Conservation (phyloP, 2,797 vertebrate genomes). For the Sebastes reedi region DNA sequence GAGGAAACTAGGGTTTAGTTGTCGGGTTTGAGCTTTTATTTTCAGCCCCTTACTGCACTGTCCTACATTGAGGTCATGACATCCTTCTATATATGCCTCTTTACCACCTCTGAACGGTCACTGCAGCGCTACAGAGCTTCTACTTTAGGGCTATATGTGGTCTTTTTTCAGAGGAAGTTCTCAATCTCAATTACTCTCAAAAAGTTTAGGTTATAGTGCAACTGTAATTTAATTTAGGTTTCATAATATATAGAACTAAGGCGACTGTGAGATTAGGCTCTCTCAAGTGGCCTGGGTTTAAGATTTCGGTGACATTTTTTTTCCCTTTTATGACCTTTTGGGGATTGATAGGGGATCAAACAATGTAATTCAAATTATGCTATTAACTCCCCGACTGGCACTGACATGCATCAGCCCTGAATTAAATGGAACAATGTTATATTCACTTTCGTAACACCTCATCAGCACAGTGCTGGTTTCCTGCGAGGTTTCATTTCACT, state of each 20-base stretch:
- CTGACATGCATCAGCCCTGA: constrained; percentile 16
- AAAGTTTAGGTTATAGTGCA: constrained; percentile 12
- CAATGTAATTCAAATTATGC: constrained; percentile 39
- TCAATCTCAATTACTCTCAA: background rate
- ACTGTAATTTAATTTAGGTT: constrained; percentile 26
- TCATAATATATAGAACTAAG: background rate
- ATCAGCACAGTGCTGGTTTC: background rate
- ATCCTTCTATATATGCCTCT: constrained; percentile 32
- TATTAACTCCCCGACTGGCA: constrained; percentile 20
- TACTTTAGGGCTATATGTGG: background rate
- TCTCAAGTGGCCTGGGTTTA: background rate
- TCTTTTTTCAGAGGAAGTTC: background rate
- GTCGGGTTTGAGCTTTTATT: constrained; percentile 38
- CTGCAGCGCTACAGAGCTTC: background rate
- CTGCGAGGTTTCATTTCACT: constrained; percentile 7
- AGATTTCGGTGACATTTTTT: constrained; percentile 7
- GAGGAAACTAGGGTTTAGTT: constrained; percentile 36
- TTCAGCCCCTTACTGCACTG: background rate
- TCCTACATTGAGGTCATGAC: constrained; percentile 42
- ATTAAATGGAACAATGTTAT: constrained; percentile 27
- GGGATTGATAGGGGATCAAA: constrained; percentile 13
- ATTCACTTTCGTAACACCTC: constrained; percentile 18
- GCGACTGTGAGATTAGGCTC: constrained; percentile 1
- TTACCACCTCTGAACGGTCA: constrained; percentile 23
- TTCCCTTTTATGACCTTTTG: constrained; percentile 21